Percentiles rank a stretch among this genome's conserved stretches.
These are phyloP conservation scores for Hippocampus guttulatus DNA, from an alignment of 2,113 vertebrate species.

Conservation along the genomic window DNA sequence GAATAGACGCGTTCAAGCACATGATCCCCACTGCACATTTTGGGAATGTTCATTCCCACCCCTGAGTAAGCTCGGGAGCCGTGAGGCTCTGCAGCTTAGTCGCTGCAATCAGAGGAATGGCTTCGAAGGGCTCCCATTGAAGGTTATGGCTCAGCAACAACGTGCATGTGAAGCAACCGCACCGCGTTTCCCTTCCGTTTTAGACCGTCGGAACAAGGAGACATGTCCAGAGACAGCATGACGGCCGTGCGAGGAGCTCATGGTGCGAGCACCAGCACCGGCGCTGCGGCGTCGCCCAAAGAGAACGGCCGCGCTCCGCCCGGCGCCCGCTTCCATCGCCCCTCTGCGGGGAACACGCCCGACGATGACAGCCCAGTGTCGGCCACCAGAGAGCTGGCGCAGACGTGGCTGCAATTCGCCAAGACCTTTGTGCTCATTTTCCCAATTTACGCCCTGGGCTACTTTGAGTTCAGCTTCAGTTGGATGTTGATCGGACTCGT, in stretches of 20 bases:
- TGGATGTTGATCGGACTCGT: conserved; percentile 88
- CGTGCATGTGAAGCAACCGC: conserved; percentile 48
- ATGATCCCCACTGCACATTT: conserved; percentile 1
- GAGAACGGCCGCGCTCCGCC: conserved; percentile 57
- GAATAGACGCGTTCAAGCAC: background rate
- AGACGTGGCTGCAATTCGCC: conserved; percentile 80
- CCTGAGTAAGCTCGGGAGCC: conserved; percentile 9
- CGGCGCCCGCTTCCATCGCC: conserved; percentile 34
- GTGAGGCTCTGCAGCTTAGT: background rate
- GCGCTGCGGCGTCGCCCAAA: conserved; percentile 28
- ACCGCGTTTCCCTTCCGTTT: conserved; percentile 17
- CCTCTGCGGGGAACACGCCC: conserved; percentile 17
- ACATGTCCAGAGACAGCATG: conserved; percentile 62
- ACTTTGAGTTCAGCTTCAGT: conserved; percentile 91
- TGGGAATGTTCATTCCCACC: conserved; percentile 25
- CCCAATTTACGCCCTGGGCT: conserved; percentile 90
- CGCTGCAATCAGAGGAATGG: conserved; percentile 10
- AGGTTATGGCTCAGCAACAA: conserved; percentile 35
- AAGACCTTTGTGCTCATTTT: conserved; percentile 88
- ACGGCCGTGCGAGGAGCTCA: conserved; percentile 52
- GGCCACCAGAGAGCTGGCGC: conserved; percentile 76
- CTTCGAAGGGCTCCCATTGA: background rate
- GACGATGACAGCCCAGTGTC: conserved; percentile 45
- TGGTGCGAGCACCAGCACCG: conserved; percentile 12
- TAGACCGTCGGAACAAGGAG: conserved; percentile 24